Percentiles rank a stretch among this genome's conserved stretches.
Conservation (phyloP, 2,888 invertebrate genomes). For the Caenorhabditis panamensis region DNA sequence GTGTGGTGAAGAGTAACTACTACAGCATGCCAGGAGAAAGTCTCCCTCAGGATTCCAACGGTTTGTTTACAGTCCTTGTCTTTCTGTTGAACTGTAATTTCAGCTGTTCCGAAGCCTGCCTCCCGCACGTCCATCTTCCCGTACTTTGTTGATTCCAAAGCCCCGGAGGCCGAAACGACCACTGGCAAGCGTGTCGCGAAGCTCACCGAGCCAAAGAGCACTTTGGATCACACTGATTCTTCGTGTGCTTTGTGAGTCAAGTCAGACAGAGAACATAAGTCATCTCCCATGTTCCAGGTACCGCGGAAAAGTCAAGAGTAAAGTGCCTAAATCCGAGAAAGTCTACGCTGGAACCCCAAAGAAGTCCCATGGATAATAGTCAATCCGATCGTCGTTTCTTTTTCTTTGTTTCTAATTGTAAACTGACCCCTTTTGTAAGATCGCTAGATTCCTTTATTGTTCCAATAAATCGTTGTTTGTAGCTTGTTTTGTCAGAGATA, state of each 20-base stretch:
- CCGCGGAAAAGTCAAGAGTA: slow-evolving; percentile 2
- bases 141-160: slow-evolving; percentile 49
- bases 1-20: background rate
- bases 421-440: background rate
- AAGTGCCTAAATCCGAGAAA: slow-evolving; percentile 13
- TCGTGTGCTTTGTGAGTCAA: slow-evolving; percentile 32
- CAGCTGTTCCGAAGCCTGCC: slow-evolving; percentile 15
- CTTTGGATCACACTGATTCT: background rate
- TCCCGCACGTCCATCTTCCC: slow-evolving; percentile 37
- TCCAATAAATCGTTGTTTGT: slow-evolving; percentile 36
- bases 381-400: background rate
- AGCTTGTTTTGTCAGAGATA: slow-evolving; percentile 10
- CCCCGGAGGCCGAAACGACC: slow-evolving; percentile 1
- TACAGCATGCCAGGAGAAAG: background rate
- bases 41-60: too few species aligned
- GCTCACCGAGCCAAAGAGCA: background rate
- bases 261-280: background rate
- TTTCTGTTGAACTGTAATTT: too few species aligned
- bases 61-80: too few species aligned
- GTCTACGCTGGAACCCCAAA: slow-evolving; percentile 11
- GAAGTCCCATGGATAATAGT: background rate
- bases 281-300: slow-evolving; percentile 16
- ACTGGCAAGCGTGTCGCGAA: slow-evolving; percentile 23
- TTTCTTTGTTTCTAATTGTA: slow-evolving; percentile 5
- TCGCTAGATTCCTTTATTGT: slow-evolving; percentile 4